Conservation (phyloP, 2,113 vertebrate genomes). For the Psilopsiagon aymara region DNA sequence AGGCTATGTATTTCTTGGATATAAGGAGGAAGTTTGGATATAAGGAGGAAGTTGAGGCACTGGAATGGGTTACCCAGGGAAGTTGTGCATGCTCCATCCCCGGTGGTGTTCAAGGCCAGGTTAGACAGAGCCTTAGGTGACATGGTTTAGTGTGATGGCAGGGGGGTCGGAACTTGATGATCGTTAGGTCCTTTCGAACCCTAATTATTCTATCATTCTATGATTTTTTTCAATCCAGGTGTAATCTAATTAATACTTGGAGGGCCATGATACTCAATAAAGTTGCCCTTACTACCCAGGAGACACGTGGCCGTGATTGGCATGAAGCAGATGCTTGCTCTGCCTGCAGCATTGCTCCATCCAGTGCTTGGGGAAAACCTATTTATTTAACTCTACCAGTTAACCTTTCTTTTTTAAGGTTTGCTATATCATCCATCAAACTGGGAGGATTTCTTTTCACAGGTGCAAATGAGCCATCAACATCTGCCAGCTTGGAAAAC, state of each 20-base stretch:
- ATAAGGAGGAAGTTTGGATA: no score
- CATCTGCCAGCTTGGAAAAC: constrained; percentile 59
- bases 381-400: constrained; percentile 52
- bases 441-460: constrained; percentile 43
- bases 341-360: background rate
- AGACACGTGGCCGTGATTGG: constrained; percentile 30
- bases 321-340: constrained; percentile 40
- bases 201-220: no score
- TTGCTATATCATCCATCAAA: constrained; percentile 64
- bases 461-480: constrained; percentile 60
- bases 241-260: constrained; percentile 28
- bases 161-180: no score
- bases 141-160: no score
- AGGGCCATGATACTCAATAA: background rate
- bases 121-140: no score
- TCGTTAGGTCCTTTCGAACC: no score
- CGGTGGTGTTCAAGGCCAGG: no score
- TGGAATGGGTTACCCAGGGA: no score
- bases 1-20: background rate
- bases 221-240: background rate
- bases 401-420: constrained; percentile 56
- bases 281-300: background rate
- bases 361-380: background rate
- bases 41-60: no score
- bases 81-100: no score